Percentiles rank a stretch among this genome's conserved stretches.
Conservation (phyloP, 2,113 vertebrate genomes). For the Notothenia coriiceps region DNA sequence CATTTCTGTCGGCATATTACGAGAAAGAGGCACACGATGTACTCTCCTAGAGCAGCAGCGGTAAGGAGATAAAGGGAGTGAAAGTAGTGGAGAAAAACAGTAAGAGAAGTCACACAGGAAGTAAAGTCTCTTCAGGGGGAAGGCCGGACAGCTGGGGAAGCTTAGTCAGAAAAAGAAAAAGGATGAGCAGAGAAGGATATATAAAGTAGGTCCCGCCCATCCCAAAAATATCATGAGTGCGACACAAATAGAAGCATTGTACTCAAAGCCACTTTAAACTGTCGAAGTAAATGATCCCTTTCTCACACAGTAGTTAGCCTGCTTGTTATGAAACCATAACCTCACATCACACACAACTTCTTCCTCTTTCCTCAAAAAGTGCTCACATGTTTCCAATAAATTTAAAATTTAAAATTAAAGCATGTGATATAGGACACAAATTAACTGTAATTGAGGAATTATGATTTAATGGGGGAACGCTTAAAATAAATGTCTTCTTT, state of each 20-base stretch:
- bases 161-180: slow-evolving; percentile 27
- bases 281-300: slow-evolving; percentile 19
- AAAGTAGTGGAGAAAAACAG: neutral
- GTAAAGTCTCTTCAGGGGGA: slow-evolving; percentile 14
- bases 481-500: neutral
- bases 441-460: neutral
- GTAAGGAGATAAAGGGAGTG: neutral
- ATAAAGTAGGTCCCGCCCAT: neutral
- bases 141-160: slow-evolving; percentile 9
- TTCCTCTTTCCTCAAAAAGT: neutral
- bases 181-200: neutral
- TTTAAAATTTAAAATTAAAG: neutral
- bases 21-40: neutral
- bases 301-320: slow-evolving; percentile 16
- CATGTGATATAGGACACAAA: neutral
- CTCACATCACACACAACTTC: neutral
- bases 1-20: neutral
- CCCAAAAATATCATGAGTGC: slow-evolving; percentile 34
- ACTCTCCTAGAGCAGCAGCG: neutral
- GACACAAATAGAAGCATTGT: slow-evolving; percentile 26
- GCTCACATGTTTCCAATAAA: neutral
- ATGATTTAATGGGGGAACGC: neutral
- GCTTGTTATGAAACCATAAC: neutral
- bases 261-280: slow-evolving; percentile 3
- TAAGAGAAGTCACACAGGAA: slow-evolving; percentile 38